Evolutionary conservation across 2,888 invertebrate genomes (phyloP).

Genomic region (Idaea aversata): DNA sequence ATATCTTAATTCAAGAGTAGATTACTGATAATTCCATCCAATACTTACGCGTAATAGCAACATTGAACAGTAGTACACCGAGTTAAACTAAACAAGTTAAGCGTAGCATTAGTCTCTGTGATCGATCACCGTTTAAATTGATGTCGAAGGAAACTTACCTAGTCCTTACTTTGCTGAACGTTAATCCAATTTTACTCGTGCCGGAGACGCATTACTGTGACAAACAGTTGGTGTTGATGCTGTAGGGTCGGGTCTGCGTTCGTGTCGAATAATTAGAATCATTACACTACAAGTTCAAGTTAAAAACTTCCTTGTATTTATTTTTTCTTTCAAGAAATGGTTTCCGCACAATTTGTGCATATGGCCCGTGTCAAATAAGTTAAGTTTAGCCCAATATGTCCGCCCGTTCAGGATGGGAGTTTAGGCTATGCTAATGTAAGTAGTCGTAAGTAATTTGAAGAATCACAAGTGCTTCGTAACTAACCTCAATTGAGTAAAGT

Average conservation of each 20-base stretch:
- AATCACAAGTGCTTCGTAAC: too few relatives aligned
- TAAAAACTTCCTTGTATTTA: too few relatives aligned
- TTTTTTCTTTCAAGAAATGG: too few relatives aligned
- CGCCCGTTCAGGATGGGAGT: too few relatives aligned
- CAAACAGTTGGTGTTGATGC: conserved; percentile 27
- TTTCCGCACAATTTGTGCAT: too few relatives aligned
- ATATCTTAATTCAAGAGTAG: neutral
- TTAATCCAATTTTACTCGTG: conserved; percentile 30
- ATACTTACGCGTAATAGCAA: neutral
- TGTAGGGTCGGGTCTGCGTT: conserved; percentile 13
- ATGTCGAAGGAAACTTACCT: conserved; percentile 48
- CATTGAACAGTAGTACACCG: neutral
- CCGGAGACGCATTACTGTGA: conserved; percentile 33
- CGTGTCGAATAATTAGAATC: neutral
- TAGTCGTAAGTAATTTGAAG: too few relatives aligned
- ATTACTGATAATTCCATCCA: neutral
- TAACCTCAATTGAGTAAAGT: too few relatives aligned
- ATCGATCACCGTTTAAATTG: conserved; percentile 44
- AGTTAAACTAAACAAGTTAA: conserved; percentile 29
- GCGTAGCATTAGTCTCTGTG: conserved; percentile 41
- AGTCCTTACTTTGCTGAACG: conserved; percentile 37
- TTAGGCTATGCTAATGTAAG: too few relatives aligned
- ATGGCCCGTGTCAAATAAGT: too few relatives aligned
- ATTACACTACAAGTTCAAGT: neutral
- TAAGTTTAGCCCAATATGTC: too few relatives aligned